Evolutionary conservation across 2,113 vertebrate species (phyloP).

Genomic region (Rissa tridactyla): DNA sequence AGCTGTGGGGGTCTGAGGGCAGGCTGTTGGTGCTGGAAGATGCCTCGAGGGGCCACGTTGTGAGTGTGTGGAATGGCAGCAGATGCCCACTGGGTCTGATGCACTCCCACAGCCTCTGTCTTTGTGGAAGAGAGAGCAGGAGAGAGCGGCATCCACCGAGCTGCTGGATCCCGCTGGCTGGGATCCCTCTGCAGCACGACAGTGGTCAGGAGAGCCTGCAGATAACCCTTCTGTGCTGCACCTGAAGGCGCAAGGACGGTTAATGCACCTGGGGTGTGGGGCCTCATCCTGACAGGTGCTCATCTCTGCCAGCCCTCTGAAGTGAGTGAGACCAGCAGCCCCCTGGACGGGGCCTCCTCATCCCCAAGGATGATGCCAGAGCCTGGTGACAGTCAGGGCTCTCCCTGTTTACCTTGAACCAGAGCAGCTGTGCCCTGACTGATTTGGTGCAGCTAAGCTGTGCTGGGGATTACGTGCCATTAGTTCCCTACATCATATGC

Average conservation of each 20-base stretch:
- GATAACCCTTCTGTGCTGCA: neutral
- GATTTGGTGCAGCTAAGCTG: neutral
- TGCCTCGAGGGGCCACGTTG: accelerated
- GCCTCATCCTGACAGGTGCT: neutral
- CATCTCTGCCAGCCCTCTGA: neutral
- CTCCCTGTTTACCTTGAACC: neutral
- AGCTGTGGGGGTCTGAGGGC: neutral
- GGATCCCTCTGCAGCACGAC: accelerated
- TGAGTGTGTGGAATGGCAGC: neutral
- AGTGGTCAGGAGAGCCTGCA: neutral
- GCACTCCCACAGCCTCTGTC: neutral
- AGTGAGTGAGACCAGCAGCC: neutral
- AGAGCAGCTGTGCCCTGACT: neutral
- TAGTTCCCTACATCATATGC: neutral
- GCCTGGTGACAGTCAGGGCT: neutral
- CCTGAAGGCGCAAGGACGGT: too few species aligned
- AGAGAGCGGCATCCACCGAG: neutral
- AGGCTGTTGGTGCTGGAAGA: neutral
- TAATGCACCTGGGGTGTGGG: too few species aligned
- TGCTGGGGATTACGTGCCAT: neutral
- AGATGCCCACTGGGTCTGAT: neutral
- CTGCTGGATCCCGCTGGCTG: neutral
- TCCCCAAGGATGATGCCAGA: accelerated
- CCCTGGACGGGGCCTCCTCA: neutral
- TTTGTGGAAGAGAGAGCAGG: neutral